Evolutionary conservation across 92 coral and sea anemone genomes (phyloP).

Genomic region (Bergia puertoricense): DNA sequence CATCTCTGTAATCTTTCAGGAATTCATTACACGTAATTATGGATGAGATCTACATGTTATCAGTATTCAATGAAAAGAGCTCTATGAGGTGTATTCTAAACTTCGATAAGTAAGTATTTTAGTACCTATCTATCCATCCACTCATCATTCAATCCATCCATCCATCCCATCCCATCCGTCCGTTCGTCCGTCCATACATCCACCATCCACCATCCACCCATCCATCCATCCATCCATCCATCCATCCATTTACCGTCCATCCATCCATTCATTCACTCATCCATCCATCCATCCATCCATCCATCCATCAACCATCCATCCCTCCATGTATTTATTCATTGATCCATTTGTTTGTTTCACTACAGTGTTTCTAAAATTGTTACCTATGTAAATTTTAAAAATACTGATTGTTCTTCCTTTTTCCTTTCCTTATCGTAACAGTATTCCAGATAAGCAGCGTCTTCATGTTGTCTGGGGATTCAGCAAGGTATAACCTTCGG

Average conservation of each 20-base stretch:
- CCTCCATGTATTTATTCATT: too few species aligned
- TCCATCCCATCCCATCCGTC: not conserved
- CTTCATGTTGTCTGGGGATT: conserved; percentile 98
- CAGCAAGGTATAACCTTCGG: conserved; percentile 72
- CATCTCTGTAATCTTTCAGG: conserved; percentile 42
- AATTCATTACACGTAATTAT: conserved; percentile 82
- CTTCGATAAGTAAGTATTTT: conserved; percentile 62
- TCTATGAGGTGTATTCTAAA: conserved; percentile 72
- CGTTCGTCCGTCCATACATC: not conserved
- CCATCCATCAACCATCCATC: not conserved
- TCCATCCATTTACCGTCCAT: not conserved
- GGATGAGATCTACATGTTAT: conserved; percentile 92
- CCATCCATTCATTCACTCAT: too few species aligned
- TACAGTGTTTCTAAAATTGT: too few species aligned
- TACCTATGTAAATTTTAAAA: too few species aligned
- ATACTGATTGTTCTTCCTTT: not conserved
- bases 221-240: too few species aligned
- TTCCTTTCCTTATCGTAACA: conserved; percentile 17
- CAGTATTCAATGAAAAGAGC: conserved; percentile 75
- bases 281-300: not conserved
- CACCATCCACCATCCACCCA: too few species aligned
- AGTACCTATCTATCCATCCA: too few species aligned
- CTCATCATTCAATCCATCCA: not conserved
- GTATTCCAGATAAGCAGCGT: conserved; percentile 74
- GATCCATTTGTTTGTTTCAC: too few species aligned